phyloP scores from a whole-genome alignment of 2,113 vertebrate species.

The Xenotilapia longispinis region DNA sequence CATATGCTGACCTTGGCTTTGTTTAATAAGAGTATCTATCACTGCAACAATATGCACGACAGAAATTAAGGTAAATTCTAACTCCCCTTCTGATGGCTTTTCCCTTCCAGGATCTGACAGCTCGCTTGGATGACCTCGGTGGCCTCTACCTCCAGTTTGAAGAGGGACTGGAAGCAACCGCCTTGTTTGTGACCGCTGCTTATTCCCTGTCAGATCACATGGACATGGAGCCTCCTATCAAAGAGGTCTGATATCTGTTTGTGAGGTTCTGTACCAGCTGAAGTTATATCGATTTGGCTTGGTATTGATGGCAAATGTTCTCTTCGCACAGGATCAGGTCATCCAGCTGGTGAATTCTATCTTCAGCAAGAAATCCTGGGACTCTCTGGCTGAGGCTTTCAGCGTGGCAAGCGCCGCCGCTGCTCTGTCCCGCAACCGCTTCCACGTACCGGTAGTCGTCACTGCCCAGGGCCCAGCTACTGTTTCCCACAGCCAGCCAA shows the following conservation, averaged over 20 bases:
- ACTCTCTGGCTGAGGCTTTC: conserved; percentile 87
- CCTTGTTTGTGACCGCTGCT: conserved; percentile 88
- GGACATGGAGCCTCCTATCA: conserved; percentile 88
- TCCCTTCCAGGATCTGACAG: conserved; percentile 84
- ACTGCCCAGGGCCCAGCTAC: conserved; percentile 80
- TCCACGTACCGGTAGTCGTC: conserved; percentile 85
- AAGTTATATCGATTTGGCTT: background rate
- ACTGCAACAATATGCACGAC: background rate
- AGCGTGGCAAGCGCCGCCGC: conserved; percentile 83
- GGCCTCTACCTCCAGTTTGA: conserved; percentile 97
- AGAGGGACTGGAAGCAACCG: conserved; percentile 93
- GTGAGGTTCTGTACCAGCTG: background rate
- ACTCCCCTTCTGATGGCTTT: fast-evolving
- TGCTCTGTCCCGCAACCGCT: conserved; percentile 83
- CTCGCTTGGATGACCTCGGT: conserved; percentile 93
- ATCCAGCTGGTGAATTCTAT: conserved; percentile 92
- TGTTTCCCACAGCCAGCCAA: conserved; percentile 84
- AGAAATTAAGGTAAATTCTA: background rate
- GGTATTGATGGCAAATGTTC: background rate
- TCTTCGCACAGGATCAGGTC: conserved; percentile 83
- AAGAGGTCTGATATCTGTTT: conserved; percentile 75
- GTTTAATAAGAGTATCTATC: background rate
- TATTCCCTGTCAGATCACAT: conserved; percentile 92
- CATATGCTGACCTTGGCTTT: background rate
- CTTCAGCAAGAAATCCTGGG: conserved; percentile 96